Base-by-base conservation (phyloP, 2,113 vertebrate genomes). In the Varanus komodoensis region DNA sequence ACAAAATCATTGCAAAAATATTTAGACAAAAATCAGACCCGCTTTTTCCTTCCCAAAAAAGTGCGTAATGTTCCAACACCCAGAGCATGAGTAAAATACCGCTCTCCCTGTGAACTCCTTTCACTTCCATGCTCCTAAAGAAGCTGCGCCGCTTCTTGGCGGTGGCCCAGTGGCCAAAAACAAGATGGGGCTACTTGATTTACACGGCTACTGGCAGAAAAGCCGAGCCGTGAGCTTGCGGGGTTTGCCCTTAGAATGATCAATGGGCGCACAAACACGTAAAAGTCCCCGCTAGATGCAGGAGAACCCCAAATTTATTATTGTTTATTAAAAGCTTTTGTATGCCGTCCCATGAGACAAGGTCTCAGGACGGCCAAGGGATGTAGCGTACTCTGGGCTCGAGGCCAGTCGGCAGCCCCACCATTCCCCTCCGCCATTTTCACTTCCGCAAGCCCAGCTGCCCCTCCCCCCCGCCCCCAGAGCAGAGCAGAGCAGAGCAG, bases 231-330 rank as follows among this genome's bases (percentile, higher is more conserved):
- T 2, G 93, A 90, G 77, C 71, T 88, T 3, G 17, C 15, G 57
- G 14, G 57, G 57, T 9, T 64, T 64, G 9, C 11, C 61, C 12
- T 0, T 44, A 8, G 11, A 32, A 0, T 0, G 44, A 0, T 32
- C 34, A 77, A 25, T 3, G 7, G 27, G 1, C 67, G 27, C 2
- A 69, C 8, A 23, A 27, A 69, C 23, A 29, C 6, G 8, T 27
- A 2, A 69, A 69, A 27, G 25, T 23, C 7, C 67, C 67, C 27
- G 67, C 67, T 69, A 25, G 67, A 69, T 25, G 21, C 19, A 25
- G 25, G 2, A 73, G 71, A n/a, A 15, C 57, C 57, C 57, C 23
- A 9, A 67, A 67, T 23, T 19, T 67, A 67, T 57, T 57, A 57
- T 57, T 44, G 3, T 44, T 44, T 44, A 44, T 44, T 44, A 44